Conservation (phyloP, 2,113 vertebrate species). For the Ctenomys sociabilis region DNA sequence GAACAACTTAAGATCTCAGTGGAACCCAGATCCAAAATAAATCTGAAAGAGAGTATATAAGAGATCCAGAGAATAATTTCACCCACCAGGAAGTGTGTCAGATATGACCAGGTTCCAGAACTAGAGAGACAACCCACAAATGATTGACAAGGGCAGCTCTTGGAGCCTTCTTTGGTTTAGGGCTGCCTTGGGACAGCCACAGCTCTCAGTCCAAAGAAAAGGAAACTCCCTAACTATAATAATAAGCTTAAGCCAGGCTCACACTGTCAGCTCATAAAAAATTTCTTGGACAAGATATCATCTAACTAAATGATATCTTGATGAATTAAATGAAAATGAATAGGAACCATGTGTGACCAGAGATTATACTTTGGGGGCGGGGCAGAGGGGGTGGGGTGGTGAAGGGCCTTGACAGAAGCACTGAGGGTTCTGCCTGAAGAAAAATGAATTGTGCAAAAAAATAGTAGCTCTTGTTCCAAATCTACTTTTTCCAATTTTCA, state of each 20-base stretch:
- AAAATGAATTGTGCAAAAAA: background rate
- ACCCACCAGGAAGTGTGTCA: background rate
- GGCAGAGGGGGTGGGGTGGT: too few relatives aligned
- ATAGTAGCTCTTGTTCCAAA: background rate
- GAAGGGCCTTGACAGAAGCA: background rate
- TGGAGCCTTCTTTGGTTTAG: constrained; percentile 9
- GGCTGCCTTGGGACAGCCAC: background rate
- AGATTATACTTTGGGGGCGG: background rate
- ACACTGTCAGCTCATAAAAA: constrained; percentile 2
- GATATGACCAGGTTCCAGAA: background rate
- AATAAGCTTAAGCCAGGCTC: background rate
- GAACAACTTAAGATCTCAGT: background rate
- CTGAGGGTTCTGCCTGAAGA: background rate
- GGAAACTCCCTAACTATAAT: background rate
- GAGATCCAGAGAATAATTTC: background rate
- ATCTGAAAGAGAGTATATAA: background rate
- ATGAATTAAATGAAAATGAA: constrained; percentile 50
- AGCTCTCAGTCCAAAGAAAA: constrained; percentile 39
- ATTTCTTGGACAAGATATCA: background rate
- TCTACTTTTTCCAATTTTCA: background rate
- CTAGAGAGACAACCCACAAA: background rate
- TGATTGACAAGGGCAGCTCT: background rate
- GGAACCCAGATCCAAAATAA: background rate
- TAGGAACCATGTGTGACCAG: constrained; percentile 29
- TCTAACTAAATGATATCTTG: constrained; percentile 40